A percentile compares a stretch with the other conserved stretches of the same genome.
Evolutionary conservation across 2,797 vertebrate genomes (phyloP).

Genomic region (Rallus crepitans): DNA sequence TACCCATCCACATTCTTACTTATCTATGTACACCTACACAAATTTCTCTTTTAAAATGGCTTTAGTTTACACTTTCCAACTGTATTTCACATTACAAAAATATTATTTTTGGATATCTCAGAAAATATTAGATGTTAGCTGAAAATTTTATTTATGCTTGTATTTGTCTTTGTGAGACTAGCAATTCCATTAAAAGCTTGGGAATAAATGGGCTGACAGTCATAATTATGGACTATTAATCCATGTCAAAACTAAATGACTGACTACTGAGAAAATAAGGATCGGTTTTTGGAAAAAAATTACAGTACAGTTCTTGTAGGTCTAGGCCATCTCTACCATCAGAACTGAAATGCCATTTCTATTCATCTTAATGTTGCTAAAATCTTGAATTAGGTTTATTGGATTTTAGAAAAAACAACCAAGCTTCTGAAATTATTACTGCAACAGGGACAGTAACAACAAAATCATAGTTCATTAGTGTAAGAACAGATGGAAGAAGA

Average conservation of each 20-base stretch:
- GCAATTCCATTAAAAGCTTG: neutral
- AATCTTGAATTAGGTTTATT: neutral
- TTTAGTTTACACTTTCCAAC: neutral
- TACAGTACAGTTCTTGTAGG: neutral
- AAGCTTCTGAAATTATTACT: neutral
- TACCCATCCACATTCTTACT: neutral
- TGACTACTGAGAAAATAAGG: neutral
- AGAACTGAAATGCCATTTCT: neutral
- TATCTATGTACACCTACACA: neutral
- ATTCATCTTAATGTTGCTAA: neutral
- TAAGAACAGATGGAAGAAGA: slow-evolving; percentile 11
- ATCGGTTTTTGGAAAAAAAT: neutral
- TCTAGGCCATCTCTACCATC: neutral
- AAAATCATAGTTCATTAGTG: neutral
- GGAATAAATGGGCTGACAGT: neutral
- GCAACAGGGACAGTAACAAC: neutral
- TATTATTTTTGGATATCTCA: neutral
- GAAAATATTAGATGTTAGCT: neutral
- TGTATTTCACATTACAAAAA: neutral
- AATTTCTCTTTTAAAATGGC: neutral
- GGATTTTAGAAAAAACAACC: neutral
- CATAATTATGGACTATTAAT: neutral
- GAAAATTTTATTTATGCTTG: neutral
- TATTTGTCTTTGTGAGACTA: rapidly evolving
- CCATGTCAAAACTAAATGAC: neutral